Evolutionary conservation across 1,140 invertebrate species (phyloP), one percentile per base, ranked within the genome.

Genomic region (Venustaconcha ellipsiformis): DNA sequence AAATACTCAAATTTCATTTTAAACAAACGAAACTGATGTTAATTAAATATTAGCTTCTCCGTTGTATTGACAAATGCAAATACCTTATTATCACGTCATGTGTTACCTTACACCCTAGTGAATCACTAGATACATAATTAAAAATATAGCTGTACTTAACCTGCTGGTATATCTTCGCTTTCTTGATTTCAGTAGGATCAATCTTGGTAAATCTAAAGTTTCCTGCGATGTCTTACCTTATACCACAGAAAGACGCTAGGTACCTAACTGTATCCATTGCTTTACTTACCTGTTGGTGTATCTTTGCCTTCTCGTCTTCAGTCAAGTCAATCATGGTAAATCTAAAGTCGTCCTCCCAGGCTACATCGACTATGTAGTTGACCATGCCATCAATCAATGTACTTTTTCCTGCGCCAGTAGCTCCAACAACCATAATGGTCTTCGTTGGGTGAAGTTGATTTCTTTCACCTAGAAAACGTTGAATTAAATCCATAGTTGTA

Each of bases 291-390:
- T 72, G 70, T 15, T 72, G 57, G 14, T 20, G 26, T 37, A 23
- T 20, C 57, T 37, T 56, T 6, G 18, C 30, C 37, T 56, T 64
- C 66, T 73, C 70, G 14, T 67, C 70, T 3, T 58, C 37, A 15
- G 72, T 62, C 65, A 67, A 11, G 17, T 76, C 70, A 18, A 79
- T 56, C 17, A 76, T 17, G 2, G 68, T 72, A 63, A 79, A 70
- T 67, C 78, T 67, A 55, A 65, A 72, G 11, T 59, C 60, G 23
- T 79, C 78, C 23, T 65, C 68, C 74, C 76, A 79, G 4, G 57
- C 64, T 6, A 79, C 78, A 26, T 74, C 77, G 57, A 78, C 20
- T 12, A 74, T 26, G 63, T 71, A 70, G 58, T 78, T 78, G 11
- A 74, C 20, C 64, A 78, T 68, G 4, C 63, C 69, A 60, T 75